Evolutionary conservation across 2,797 vertebrate species (phyloP).

Genomic region (Alectoris magna): DNA sequence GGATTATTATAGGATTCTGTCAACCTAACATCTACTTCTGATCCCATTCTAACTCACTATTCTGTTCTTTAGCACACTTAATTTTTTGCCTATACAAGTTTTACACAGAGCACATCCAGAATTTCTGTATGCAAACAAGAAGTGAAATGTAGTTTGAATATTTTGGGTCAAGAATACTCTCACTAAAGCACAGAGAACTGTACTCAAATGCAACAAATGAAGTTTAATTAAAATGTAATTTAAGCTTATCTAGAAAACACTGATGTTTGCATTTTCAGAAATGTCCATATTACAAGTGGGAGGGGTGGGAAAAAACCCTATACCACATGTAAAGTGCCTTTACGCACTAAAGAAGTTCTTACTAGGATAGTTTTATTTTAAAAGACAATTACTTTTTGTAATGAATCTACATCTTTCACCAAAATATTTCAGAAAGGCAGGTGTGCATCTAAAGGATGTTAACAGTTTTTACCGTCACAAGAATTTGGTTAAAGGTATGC

Average conservation of each 20-base stretch:
- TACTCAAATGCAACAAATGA: background rate
- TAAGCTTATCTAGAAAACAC: background rate
- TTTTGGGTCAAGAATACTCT: background rate
- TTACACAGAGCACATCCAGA: background rate
- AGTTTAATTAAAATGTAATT: background rate
- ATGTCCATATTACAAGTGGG: background rate
- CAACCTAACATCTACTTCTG: background rate
- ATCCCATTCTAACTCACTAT: background rate
- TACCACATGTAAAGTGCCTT: background rate
- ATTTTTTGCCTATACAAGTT: background rate
- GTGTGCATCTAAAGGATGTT: background rate
- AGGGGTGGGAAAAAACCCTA: fast-evolving
- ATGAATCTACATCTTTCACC: background rate
- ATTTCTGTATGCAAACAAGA: background rate
- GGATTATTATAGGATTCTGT: background rate
- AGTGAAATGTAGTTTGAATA: background rate
- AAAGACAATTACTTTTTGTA: background rate
- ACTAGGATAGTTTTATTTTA: background rate
- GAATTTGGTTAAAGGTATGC: background rate
- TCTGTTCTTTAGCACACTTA: background rate
- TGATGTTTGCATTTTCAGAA: background rate
- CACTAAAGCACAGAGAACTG: background rate
- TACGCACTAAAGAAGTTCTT: background rate
- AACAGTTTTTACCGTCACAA: background rate
- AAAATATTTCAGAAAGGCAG: background rate